A percentile compares a stretch with the other conserved stretches of the same genome.
Evolutionary conservation across 92 coral and sea anemone genomes (phyloP).

Genomic region (Zoanthus solanderi): DNA sequence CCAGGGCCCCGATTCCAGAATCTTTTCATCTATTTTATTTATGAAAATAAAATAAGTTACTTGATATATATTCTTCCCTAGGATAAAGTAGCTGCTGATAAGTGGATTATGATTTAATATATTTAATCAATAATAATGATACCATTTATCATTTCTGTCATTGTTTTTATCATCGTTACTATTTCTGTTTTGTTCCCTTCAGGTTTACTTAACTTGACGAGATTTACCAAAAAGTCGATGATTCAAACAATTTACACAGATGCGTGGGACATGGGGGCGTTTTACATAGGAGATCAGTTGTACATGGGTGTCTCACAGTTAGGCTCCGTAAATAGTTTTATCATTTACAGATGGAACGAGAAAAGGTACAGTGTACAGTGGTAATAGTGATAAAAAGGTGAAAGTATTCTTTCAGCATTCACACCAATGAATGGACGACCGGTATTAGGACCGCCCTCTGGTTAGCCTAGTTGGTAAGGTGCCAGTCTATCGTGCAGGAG

Average conservation of each 20-base stretch:
- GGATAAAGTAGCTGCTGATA: too few relatives aligned
- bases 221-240: slow-evolving; percentile 92
- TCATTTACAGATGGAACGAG: slow-evolving; percentile 82
- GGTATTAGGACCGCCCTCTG: too few relatives aligned
- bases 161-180: not conserved
- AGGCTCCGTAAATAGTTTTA: slow-evolving; percentile 82
- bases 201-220: slow-evolving; percentile 86
- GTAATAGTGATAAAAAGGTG: too few relatives aligned
- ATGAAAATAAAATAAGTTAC: too few relatives aligned
- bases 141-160: not conserved
- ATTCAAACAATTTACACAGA: slow-evolving; percentile 93
- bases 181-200: slow-evolving; percentile 23
- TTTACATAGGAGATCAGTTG: slow-evolving; percentile 76
- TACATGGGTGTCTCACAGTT: slow-evolving; percentile 94
- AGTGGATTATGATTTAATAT: not conserved
- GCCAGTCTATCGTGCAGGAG: too few relatives aligned
- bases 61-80: too few relatives aligned
- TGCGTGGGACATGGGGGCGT: slow-evolving; percentile 96
- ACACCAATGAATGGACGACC: too few relatives aligned
- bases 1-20: too few relatives aligned
- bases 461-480: too few relatives aligned
- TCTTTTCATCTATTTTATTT: too few relatives aligned
- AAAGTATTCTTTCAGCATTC: too few relatives aligned
- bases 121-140: not conserved
- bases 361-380: not conserved